Percentiles rank a stretch among this genome's conserved stretches.
Conservation (phyloP, 2,113 vertebrate genomes). For the Phaethornis superciliosus region DNA sequence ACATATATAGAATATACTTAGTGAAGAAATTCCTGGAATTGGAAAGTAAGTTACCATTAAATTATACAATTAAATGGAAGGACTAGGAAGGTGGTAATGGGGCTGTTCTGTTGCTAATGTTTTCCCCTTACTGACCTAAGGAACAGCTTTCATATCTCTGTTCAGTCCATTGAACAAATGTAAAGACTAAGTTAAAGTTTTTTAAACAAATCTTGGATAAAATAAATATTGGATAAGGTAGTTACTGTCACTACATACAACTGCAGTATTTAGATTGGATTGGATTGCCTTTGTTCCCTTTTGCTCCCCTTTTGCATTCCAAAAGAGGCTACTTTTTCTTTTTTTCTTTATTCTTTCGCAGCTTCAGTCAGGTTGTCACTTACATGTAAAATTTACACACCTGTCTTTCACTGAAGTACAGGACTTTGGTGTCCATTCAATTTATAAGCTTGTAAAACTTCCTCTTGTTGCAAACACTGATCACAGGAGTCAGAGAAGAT, state of each 20-base stretch:
- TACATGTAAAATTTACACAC: not conserved
- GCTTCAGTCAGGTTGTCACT: not conserved
- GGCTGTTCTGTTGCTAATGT: not conserved
- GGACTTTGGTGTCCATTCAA: not conserved
- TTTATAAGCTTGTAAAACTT: not conserved
- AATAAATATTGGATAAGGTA: not conserved
- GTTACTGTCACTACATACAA: not conserved
- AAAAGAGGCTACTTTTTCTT: not conserved
- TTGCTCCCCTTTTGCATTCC: not conserved
- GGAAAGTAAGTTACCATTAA: not conserved
- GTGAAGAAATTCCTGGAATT: not conserved
- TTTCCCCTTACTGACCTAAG: not conserved
- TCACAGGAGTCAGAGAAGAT: not conserved
- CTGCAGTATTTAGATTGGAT: not conserved
- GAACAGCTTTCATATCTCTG: not conserved
- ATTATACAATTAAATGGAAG: not conserved
- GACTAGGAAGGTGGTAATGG: not conserved
- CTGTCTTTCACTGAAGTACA: accelerated
- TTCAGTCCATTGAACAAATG: not conserved
- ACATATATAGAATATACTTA: not conserved
- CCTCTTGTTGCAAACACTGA: not conserved
- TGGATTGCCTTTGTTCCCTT: not conserved
- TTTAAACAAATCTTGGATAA: not conserved
- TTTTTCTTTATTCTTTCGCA: not conserved
- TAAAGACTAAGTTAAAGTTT: not conserved